These are phyloP conservation scores for Panzeria rudis DNA, from an alignment of 2,888 invertebrate species.

Conservation along the genomic window DNA sequence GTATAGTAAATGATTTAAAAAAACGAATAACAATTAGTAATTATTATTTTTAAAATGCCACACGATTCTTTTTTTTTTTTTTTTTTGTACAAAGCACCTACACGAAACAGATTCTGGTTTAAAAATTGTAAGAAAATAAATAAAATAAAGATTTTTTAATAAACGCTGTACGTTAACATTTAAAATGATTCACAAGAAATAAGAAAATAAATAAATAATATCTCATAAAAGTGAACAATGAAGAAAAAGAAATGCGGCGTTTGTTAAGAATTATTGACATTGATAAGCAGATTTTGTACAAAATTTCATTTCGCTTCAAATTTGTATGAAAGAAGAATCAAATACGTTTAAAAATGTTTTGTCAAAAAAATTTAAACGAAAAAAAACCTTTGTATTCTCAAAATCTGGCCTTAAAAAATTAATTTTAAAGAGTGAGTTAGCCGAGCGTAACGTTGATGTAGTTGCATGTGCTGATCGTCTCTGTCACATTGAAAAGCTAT, in stretches of 20 bases:
- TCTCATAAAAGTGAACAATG: neutral
- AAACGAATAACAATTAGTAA: conserved; percentile 40
- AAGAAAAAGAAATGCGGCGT: conserved; percentile 2
- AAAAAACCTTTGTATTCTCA: no score
- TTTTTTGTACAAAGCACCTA: conserved; percentile 27
- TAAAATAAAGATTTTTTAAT: neutral
- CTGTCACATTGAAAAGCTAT: no score
- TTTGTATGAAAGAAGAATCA: no score
- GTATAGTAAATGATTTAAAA: conserved; percentile 14
- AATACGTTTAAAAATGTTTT: no score
- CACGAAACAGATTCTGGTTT: conserved; percentile 27
- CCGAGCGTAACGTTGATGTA: no score
- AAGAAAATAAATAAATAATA: neutral
- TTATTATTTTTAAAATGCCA: conserved; percentile 51
- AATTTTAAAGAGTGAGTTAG: no score
- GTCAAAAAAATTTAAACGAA: no score
- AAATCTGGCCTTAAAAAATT: no score
- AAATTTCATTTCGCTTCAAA: no score
- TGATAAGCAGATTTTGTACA: no score
- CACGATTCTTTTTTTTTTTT: conserved; percentile 46
- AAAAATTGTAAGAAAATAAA: neutral
- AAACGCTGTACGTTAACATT: neutral
- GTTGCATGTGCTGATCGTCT: no score
- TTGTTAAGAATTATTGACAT: no score
- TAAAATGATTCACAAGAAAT: conserved; percentile 29